Evolutionary conservation across 2,113 vertebrate species (phyloP).

Genomic region (Leptocoma aspasia): DNA sequence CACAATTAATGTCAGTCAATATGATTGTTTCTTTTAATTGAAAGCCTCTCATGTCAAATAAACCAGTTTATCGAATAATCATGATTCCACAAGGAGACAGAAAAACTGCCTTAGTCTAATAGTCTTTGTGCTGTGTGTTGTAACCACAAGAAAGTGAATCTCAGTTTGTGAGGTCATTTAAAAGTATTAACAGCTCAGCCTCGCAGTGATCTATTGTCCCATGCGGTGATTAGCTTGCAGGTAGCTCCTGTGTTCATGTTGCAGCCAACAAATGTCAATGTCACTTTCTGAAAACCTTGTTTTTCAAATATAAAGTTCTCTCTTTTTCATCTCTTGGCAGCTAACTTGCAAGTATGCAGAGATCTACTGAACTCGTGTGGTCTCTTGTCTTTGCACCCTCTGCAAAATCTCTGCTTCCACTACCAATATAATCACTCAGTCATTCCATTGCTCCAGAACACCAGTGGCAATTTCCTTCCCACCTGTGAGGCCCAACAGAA

Average conservation of each 20-base stretch:
- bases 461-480: neutral
- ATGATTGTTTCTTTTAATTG: conserved; percentile 14
- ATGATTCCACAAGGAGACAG: neutral
- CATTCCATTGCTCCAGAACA: neutral
- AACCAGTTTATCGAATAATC: conserved; percentile 15
- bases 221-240: neutral
- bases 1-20: conserved; percentile 2
- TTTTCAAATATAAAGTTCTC: neutral
- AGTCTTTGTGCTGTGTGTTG: neutral
- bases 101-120: neutral
- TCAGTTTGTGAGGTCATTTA: neutral
- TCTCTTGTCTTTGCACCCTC: neutral
- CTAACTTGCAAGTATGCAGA: neutral
- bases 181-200: neutral
- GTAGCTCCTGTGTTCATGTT: neutral
- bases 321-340: neutral
- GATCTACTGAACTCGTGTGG: neutral
- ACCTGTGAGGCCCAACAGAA: neutral
- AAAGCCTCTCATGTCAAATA: conserved; percentile 35
- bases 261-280: neutral
- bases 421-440: neutral
- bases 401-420: neutral
- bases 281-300: neutral
- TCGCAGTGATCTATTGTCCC: neutral
- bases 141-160: neutral